Percentiles rank a stretch among this genome's conserved stretches.
Conservation (phyloP, 2,113 vertebrate species). For the Actenoides lindsayi region DNA sequence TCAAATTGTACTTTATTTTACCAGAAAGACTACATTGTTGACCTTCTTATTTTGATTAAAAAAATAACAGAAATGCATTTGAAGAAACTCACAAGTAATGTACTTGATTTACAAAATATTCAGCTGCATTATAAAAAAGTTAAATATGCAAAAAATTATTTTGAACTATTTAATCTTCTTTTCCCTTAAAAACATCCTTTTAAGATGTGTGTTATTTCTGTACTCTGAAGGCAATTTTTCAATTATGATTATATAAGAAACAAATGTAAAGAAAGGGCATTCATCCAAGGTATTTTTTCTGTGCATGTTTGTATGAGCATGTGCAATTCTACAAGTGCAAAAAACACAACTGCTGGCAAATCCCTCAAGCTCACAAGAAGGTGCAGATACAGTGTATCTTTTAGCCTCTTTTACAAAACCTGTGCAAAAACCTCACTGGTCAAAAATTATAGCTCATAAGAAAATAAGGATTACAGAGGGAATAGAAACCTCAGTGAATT, state of each 20-base stretch:
- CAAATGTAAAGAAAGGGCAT: background rate
- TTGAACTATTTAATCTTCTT: background rate
- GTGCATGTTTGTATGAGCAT: background rate
- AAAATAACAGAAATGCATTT: background rate
- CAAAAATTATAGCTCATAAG: background rate
- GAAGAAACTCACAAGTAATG: background rate
- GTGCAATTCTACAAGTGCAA: background rate
- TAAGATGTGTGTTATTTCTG: background rate
- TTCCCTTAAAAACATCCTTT: background rate
- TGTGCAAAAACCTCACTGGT: background rate
- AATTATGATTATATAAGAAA: background rate
- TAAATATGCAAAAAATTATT: background rate
- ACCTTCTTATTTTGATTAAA: slow-evolving; percentile 29
- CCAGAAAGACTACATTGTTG: slow-evolving; percentile 6
- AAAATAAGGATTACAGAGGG: background rate
- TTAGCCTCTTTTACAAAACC: background rate
- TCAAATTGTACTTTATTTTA: slow-evolving; percentile 39
- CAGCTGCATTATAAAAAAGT: background rate
- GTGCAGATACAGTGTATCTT: background rate
- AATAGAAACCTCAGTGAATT: background rate
- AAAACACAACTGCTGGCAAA: background rate
- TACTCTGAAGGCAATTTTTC: background rate
- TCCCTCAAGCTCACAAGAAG: background rate
- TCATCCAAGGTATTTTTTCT: background rate
- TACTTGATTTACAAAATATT: background rate